phyloP scores from a whole-genome alignment of 2,888 invertebrate genomes.

The Ochropacha duplaris region DNA sequence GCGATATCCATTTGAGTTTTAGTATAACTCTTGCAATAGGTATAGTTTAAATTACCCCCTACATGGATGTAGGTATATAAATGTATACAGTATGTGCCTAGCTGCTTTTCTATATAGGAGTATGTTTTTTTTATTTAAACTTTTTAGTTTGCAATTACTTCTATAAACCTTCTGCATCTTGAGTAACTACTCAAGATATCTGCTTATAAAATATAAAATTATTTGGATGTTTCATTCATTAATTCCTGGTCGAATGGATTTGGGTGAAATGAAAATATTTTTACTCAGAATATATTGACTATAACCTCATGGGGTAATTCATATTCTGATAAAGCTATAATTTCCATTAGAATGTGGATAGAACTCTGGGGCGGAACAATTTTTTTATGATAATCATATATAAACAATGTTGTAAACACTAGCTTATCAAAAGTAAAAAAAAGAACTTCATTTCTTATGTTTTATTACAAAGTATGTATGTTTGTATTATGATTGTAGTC shows the following conservation, averaged over 20 bases:
- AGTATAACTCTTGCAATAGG: not conserved
- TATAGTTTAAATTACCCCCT: not conserved
- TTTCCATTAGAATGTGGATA: not conserved
- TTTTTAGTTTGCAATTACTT: too few relatives aligned
- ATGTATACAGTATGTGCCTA: not conserved
- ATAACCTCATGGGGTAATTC: not conserved
- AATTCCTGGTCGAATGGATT: not conserved
- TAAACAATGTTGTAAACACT: too few relatives aligned
- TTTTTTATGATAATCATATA: too few relatives aligned
- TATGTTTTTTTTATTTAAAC: not conserved
- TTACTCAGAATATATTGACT: not conserved
- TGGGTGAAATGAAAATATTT: not conserved
- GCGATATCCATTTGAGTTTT: not conserved
- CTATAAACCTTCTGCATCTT: too few relatives aligned
- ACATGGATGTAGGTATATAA: not conserved
- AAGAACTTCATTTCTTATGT: too few relatives aligned
- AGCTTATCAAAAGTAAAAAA: too few relatives aligned
- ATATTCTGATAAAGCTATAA: too few relatives aligned
- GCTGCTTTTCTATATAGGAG: not conserved
- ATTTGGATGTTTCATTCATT: not conserved
- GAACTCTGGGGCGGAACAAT: too few relatives aligned
- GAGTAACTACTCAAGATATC: too few relatives aligned
- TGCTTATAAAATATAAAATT: not conserved
- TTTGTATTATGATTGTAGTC: too few relatives aligned
- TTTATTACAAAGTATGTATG: too few relatives aligned